Evolutionary conservation across 1,140 invertebrate species (phyloP).

Genomic region (Drosophila auraria): DNA sequence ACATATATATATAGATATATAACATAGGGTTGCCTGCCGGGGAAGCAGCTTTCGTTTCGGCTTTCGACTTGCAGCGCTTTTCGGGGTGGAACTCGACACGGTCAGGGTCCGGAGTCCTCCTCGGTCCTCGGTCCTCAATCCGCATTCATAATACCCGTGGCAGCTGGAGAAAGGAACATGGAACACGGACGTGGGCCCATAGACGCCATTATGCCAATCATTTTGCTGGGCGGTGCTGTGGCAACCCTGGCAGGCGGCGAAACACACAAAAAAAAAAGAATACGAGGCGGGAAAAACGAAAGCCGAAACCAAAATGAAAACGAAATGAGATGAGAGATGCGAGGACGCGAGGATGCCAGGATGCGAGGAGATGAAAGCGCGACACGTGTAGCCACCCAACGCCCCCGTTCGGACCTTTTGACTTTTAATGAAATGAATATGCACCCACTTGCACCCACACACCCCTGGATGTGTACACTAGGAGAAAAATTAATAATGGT

Average conservation of each 20-base stretch:
- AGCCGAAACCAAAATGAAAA: slow-evolving; percentile 32
- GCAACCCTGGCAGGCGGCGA: slow-evolving; percentile 30
- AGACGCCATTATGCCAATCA: slow-evolving; percentile 72
- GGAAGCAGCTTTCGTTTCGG: slow-evolving; percentile 56
- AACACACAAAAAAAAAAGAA: slow-evolving; percentile 12
- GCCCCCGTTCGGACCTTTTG: slow-evolving; percentile 60
- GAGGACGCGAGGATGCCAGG: slow-evolving; percentile 13
- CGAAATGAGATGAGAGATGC: slow-evolving; percentile 25
- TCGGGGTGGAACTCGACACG: slow-evolving; percentile 58
- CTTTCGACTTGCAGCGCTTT: slow-evolving; percentile 39
- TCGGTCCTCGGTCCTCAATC: slow-evolving; percentile 4
- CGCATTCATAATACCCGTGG: slow-evolving; percentile 68
- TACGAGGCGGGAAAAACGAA: slow-evolving; percentile 17
- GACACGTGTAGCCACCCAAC: slow-evolving; percentile 68
- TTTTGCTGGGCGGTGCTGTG: slow-evolving; percentile 34
- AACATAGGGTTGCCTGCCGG: slow-evolving; percentile 54
- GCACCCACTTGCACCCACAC: slow-evolving; percentile 20
- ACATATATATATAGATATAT: background rate
- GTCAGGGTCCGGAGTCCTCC: slow-evolving; percentile 6
- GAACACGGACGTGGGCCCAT: slow-evolving; percentile 10
- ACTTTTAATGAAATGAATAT: slow-evolving; percentile 83
- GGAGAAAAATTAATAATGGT: too few species aligned
- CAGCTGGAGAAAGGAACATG: slow-evolving; percentile 20
- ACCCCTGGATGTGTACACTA: background rate
- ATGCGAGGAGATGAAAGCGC: slow-evolving; percentile 51